These are phyloP conservation scores for Netelia virgata DNA, from an alignment of 2,888 invertebrate species.

Conservation along the genomic window DNA sequence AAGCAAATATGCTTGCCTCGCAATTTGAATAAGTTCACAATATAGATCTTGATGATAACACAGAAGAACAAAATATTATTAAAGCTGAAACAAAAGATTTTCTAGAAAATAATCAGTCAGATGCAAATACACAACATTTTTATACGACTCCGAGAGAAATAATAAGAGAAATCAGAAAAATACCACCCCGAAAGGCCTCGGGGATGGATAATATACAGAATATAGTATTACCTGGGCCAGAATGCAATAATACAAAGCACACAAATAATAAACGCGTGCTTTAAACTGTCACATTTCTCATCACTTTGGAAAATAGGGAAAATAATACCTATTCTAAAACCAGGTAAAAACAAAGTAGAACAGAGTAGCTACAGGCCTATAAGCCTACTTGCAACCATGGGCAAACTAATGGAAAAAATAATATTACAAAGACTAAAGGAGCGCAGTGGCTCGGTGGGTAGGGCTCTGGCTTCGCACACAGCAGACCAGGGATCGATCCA, in stretches of 20 bases:
- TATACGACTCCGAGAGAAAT: constrained; percentile 69
- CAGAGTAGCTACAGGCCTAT: too few species aligned
- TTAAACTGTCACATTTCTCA: constrained; percentile 51
- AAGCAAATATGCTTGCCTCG: constrained; percentile 64
- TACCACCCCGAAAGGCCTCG: constrained; percentile 42
- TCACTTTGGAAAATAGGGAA: constrained; percentile 51
- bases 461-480: too few species aligned
- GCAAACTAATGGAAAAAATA: too few species aligned
- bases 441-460: too few species aligned
- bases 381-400: too few species aligned
- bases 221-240: constrained; percentile 23
- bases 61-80: constrained; percentile 45
- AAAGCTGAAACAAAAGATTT: background rate
- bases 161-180: constrained; percentile 53
- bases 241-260: constrained; percentile 43
- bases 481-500: too few species aligned
- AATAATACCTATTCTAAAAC: constrained; percentile 42
- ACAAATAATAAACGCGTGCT: constrained; percentile 50
- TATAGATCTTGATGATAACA: constrained; percentile 59
- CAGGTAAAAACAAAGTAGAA: too few species aligned
- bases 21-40: constrained; percentile 62
- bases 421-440: too few species aligned
- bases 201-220: constrained; percentile 59
- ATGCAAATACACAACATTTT: constrained; percentile 66
- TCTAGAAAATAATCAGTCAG: constrained; percentile 11